phyloP scores from a whole-genome alignment of 2,797 vertebrate genomes.

The Lepilemur ruficaudatus region DNA sequence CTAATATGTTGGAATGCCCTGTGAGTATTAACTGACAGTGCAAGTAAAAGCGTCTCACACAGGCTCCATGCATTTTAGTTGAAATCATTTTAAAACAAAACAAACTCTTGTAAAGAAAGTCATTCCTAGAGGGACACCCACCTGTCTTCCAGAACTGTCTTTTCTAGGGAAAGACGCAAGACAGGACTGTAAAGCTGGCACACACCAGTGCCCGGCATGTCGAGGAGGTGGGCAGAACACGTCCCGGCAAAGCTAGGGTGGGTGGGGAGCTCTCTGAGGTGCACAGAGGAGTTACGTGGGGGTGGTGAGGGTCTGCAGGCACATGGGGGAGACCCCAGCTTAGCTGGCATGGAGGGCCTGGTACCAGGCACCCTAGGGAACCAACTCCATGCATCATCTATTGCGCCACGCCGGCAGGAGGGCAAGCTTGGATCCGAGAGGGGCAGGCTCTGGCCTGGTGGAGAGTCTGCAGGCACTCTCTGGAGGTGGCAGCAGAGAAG shows the following conservation, averaged over 20 bases:
- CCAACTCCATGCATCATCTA: not conserved
- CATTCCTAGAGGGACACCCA: not conserved
- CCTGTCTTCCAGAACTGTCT: not conserved
- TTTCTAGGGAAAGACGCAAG: not conserved
- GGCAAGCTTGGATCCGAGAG: not conserved
- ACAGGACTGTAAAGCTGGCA: not conserved
- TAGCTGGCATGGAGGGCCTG: not conserved
- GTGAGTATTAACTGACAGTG: not conserved
- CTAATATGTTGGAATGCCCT: not conserved
- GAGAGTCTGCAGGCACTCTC: rapidly evolving
- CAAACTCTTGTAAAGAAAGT: not conserved
- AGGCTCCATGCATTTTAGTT: not conserved
- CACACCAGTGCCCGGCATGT: rapidly evolving
- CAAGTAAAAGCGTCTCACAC: not conserved
- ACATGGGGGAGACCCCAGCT: not conserved
- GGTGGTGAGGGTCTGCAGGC: not conserved
- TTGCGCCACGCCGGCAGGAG: rapidly evolving
- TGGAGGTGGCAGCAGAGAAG: not conserved
- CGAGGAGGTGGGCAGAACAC: not conserved
- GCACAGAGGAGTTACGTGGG: not conserved
- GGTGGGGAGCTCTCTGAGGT: not conserved
- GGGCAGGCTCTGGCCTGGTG: not conserved
- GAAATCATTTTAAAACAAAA: not conserved
- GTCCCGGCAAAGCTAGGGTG: not conserved
- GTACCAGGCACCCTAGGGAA: not conserved